Conservation (phyloP, 2,113 vertebrate species). For the Petrocephalus microphthalmus region DNA sequence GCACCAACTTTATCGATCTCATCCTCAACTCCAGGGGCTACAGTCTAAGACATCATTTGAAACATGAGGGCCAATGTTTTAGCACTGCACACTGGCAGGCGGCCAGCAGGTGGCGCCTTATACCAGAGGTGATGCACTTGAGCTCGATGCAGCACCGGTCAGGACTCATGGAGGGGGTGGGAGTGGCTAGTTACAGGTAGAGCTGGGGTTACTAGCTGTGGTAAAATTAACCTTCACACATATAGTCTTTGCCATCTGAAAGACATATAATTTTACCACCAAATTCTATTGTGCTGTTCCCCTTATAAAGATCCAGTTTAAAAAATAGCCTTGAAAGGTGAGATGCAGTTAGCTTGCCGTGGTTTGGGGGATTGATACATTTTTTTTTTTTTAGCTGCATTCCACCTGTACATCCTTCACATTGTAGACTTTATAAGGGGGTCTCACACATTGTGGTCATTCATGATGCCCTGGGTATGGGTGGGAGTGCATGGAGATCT, state of each 20-base stretch:
- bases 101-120: slow-evolving; percentile 16
- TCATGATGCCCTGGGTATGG: slow-evolving; percentile 10
- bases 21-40: slow-evolving; percentile 31
- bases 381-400: background rate
- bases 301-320: slow-evolving; percentile 17
- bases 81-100: slow-evolving; percentile 17
- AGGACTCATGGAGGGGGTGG: background rate
- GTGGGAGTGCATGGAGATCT: background rate
- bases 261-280: background rate
- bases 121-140: slow-evolving; percentile 23
- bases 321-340: background rate
- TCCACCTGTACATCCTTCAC: background rate
- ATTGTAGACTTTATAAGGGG: slow-evolving; percentile 3
- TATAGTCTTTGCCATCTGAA: background rate
- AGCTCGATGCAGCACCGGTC: slow-evolving; percentile 10
- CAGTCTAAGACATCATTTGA: slow-evolving; percentile 36
- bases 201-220: background rate
- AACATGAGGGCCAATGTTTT: slow-evolving; percentile 28
- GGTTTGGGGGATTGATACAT: background rate
- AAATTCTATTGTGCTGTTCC: slow-evolving; percentile 2
- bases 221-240: slow-evolving; percentile 11
- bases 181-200: background rate
- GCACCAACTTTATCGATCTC: slow-evolving; percentile 27
- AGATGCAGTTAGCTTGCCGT: background rate
- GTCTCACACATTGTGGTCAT: background rate